Evolutionary conservation across 2,113 vertebrate species (phyloP), one percentile per base, ranked within the genome.

Genomic region (Zootoca vivipara): DNA sequence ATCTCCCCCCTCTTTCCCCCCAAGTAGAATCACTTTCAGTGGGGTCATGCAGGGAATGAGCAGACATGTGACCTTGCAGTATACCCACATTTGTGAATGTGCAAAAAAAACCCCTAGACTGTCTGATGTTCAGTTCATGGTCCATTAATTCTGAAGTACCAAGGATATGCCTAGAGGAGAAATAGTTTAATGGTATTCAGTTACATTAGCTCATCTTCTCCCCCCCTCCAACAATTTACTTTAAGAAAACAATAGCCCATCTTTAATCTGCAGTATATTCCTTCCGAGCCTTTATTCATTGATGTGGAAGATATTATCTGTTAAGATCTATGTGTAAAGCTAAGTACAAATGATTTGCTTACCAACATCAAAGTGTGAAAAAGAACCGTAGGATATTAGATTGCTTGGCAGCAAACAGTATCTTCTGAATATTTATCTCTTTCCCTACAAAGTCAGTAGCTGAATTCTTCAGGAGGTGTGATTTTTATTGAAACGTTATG

Each of bases 121-220:
- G 86, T 85, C 75, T 90, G 30, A 85, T 83, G 18, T 74, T 89
- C 87, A 72, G 5, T 92, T 65, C 86, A 77, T 82, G 85, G 84
- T 93, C 82, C 86, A 88, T 89, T 94, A 88, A 81, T 58, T 89
- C 13, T 42, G 75, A 82, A 92, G 86, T 85, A 42, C 16, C 3
- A 30, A 90, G 80, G 40, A 83, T 87, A 85, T 93, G 74, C 77
- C 84, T 90, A 82, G 69, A 74, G 28, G 69, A 90, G 28, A 91
- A 91, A 85, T 85, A 87, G 38, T 91, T 96, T 93, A 69, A 62
- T 91, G 33, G 87, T 93, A 87, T 91, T 93, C 92, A 93, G 87
- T 94, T 56, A 20, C 1, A 24, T 87, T 89, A 72, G 16, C 80
- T 52, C n/a, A 65, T 90, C 89, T 86, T 83, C 72, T 88, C 78